Base-by-base conservation (phyloP, 1,140 invertebrate genomes). In the Drosophila trapezifrons region DNA sequence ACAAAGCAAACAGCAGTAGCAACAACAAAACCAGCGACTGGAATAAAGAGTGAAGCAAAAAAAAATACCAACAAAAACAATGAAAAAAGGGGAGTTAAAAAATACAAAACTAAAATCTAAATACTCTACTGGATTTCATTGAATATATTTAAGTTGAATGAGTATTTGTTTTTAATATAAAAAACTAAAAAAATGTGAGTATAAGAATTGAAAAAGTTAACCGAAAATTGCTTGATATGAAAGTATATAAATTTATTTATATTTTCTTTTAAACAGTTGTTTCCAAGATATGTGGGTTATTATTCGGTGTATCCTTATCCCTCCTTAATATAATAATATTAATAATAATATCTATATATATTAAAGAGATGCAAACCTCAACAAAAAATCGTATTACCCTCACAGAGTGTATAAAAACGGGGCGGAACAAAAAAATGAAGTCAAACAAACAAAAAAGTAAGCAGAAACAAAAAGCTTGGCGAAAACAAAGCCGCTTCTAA, bases 401-500 rank as follows among this genome's bases (percentile, higher is more conserved):
- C 5, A 1, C 17, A 10, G 32, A 81, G 67, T 1, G 73, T 67
- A 72, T 66, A n/a, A 32, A 38, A 66, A 57, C 45, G 25, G 18
- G 42, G 20, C 13, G 17, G 17, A 15, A 25, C 20, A 42, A 79
- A 75, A 47, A 35, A 47, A 64, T 42, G 6, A 55, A 52, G 70
- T 54, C 38, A 69, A 49, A 63, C 46, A 75, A 35, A 47, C 54
- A 72, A 51, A 71, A 47, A 63, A 54, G 32, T 38, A 63, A 51
- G 57, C 43, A 78, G 55, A 59, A 49, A 69, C 59, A 78, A 54
- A 76, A 69, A 62, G 47, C 46, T 62, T 40, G 55, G 51, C 55
- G 63, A 72, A 80, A 62, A 84, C 80, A 84, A 78, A 89, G 69
- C 69, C 74, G 69, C 75, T 80, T 89, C 85, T 90, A 89, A 89